These are phyloP conservation scores for Datnioides undecimradiatus DNA, from an alignment of 2,113 vertebrate genomes.

Conservation along the genomic window DNA sequence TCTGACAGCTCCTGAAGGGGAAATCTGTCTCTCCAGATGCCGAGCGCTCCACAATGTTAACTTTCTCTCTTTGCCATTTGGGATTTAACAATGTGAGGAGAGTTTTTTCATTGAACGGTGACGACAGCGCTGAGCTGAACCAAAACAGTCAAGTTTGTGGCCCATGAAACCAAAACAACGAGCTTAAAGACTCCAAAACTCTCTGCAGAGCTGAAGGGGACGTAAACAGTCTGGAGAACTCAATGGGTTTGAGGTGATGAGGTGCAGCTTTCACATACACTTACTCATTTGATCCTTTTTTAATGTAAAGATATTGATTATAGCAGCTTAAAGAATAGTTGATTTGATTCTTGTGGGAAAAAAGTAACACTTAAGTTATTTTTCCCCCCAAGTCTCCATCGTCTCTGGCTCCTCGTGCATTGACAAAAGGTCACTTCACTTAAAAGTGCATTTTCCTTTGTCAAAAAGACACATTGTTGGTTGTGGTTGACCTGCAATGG, in stretches of 20 bases:
- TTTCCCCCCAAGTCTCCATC: neutral
- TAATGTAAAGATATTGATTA: neutral
- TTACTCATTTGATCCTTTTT: neutral
- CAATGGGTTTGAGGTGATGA: too few relatives aligned
- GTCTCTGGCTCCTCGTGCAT: slow-evolving; percentile 13
- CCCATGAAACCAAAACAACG: neutral
- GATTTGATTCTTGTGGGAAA: neutral
- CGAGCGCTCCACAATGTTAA: neutral
- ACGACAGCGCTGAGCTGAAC: neutral
- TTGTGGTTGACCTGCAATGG: slow-evolving; percentile 24
- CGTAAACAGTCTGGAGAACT: neutral
- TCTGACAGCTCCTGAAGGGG: neutral
- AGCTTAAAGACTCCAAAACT: neutral
- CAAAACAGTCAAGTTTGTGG: neutral
- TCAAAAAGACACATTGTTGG: slow-evolving; percentile 15
- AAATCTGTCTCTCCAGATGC: neutral
- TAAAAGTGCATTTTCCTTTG: slow-evolving; percentile 59
- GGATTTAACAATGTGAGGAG: neutral
- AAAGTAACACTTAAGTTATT: neutral
- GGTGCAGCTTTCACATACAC: neutral
- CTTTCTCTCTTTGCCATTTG: neutral
- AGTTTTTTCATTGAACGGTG: neutral
- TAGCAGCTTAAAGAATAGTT: neutral
- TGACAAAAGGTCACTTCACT: slow-evolving; percentile 39
- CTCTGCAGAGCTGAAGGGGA: neutral